Evolutionary conservation across 2,888 invertebrate genomes (phyloP), one percentile per base, ranked within the genome.

Genomic region (Trisateles emortualis): DNA sequence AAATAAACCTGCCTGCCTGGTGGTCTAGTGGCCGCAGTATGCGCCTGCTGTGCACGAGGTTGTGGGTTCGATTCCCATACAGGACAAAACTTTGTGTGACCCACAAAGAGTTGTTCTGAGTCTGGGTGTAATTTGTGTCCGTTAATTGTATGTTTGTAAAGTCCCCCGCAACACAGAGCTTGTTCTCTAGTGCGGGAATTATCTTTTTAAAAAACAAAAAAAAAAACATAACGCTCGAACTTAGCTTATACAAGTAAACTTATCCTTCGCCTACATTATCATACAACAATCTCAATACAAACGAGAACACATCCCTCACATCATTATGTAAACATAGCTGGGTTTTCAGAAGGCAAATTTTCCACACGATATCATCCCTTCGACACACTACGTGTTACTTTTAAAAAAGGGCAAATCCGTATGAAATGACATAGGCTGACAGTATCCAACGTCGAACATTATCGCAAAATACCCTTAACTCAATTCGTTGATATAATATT

Each of bases 401-500:
- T 87, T 92, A 90, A 90, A 90, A 92, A 92, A 90, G 87, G 88
- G 83, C 83, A 90, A 92, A 92, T 90, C 90, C 90, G 82, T 87
- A 84, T 86, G 84, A 87, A 89, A 91, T 92, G 92, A 92, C 92
- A 90, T 84, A 88, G 92, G 90, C 90, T 89, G 92, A 92, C 92
- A 89, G 90, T 81, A 76, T 83, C 83, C 86, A 83, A 84, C 81
- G 83, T 78, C 81, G 84, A 86, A 90, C 92, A 92, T 92, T 92
- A 92, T 92, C 90, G 82, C 88, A 86, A 90, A 91, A 90, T 90
- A 85, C 89, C 90, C 91, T 89, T 89, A 92, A 92, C 92, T 89
- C 88, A 81, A 89, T 87, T 88, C 90, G 85, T 90, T 92, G 89
- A 92, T 92, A 91, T 91, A 92, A 92, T 89, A 92, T 92, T 92